Evolutionary conservation across 2,797 vertebrate species (phyloP), one percentile per base, ranked within the genome.

Genomic region (Myiotriccus ornatus): DNA sequence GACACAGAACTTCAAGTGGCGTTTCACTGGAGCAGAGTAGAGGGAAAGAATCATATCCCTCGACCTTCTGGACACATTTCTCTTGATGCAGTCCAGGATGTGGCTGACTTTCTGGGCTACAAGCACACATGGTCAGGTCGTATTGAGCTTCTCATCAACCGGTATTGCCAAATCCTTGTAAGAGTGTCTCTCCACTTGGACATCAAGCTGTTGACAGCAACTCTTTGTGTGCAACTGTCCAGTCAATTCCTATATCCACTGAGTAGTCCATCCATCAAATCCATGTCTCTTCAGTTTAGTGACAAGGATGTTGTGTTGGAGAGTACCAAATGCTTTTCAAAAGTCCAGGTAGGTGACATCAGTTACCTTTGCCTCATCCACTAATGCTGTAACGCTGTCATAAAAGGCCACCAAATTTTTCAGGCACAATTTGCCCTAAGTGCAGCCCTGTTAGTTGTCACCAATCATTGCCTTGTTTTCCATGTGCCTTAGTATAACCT

Each of bases 191-290:
- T 60, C 12, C 59, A 30, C 12, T 65, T 49, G 32, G 39, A 71
- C 34, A 22, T 53, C 32, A 46, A 53, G 14, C 23, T 46, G 9
- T 47, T 47, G 27, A 70, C 17, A 47, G 7, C 35, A 87, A 25
- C 4, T 1, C 32, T 64, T 53, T 10, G 28, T 44, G 41, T 16
- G 24, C 5, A 13, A 27, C 28, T 0, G 0, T 65, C 27, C 57
- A 43, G 35, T n/a, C 46, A 49, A 20, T 77, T 77, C 52, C 28
- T 43, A 37, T 50, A 20, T 14, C n/a, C 24, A 22, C 39, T 35
- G 17, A 22, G 10, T 37, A 24, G 14, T 55, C 20, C 12, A 43
- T 37, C 46, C 23, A 43, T 27, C 32, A 47, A 35, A 71, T 65
- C 23, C 35, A 43, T 27, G 32, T 65, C 32, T 65, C 34, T 77